Evolutionary conservation across 2,888 invertebrate species (phyloP).

Genomic region (Stramonita haemastoma): DNA sequence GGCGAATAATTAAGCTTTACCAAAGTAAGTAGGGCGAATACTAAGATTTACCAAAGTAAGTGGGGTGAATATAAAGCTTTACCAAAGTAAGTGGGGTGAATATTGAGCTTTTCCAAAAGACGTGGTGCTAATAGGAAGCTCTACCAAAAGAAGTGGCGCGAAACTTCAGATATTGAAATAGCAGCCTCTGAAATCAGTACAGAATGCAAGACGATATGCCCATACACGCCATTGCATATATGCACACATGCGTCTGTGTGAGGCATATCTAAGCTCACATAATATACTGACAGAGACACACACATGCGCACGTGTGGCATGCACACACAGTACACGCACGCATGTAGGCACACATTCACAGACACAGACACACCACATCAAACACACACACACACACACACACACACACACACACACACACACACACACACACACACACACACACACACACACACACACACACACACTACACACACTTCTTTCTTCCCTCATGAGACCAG

Average conservation of each 20-base stretch:
- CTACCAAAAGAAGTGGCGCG: too few species aligned
- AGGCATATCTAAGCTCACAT: background rate
- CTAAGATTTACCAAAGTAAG: too few species aligned
- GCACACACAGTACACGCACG: background rate
- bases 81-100: too few species aligned
- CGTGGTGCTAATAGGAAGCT: too few species aligned
- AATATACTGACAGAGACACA: background rate
- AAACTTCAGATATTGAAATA: too few species aligned
- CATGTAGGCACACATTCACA: background rate
- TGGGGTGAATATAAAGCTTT: too few species aligned
- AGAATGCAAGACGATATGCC: background rate
- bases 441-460: slow-evolving; percentile 11
- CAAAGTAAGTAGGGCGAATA: too few species aligned
- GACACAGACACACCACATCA: background rate
- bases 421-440: slow-evolving; percentile 2
- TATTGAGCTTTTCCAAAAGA: too few species aligned
- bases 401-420: slow-evolving; percentile 16
- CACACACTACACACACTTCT: background rate
- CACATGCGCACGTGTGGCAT: background rate
- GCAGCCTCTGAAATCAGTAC: too few species aligned
- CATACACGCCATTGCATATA: background rate
- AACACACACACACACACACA: background rate
- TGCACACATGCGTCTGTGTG: background rate
- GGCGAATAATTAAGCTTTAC: too few species aligned
- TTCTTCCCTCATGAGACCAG: too few species aligned